Evolutionary conservation across 2,888 invertebrate species (phyloP).

Genomic region (Pyrocoelia pectoralis): DNA sequence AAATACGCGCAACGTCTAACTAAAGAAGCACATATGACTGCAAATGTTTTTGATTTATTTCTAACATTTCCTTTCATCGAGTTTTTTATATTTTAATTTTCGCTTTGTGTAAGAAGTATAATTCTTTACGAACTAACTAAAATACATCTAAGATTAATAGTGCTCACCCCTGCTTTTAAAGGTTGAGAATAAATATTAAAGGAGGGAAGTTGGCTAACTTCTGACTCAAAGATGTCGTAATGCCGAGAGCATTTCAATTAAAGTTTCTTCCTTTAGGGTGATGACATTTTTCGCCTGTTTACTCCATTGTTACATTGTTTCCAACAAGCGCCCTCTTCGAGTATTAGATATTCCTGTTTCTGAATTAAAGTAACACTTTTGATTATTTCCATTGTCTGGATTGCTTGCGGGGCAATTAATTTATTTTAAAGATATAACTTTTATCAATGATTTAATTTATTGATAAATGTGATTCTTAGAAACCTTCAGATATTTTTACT

Average conservation of each 20-base stretch:
- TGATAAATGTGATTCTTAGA: too few relatives aligned
- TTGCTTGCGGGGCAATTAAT: not conserved
- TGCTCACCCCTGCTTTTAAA: slow-evolving; percentile 26
- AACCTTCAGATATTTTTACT: too few relatives aligned
- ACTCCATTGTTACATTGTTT: slow-evolving; percentile 36
- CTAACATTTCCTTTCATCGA: slow-evolving; percentile 10
- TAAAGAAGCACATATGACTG: slow-evolving; percentile 27
- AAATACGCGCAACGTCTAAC: slow-evolving; percentile 27
- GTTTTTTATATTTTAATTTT: slow-evolving; percentile 10
- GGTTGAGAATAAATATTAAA: slow-evolving; percentile 31
- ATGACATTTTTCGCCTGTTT: slow-evolving; percentile 49
- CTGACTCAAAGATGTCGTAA: slow-evolving; percentile 50
- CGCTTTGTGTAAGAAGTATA: not conserved
- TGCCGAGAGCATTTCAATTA: slow-evolving; percentile 54
- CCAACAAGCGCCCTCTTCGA: slow-evolving; percentile 9
- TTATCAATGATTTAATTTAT: too few relatives aligned
- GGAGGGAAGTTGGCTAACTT: slow-evolving; percentile 38
- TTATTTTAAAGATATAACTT: too few relatives aligned
- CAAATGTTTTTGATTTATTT: slow-evolving; percentile 25
- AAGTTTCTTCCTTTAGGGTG: slow-evolving; percentile 48
- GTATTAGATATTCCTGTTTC: slow-evolving; percentile 12
- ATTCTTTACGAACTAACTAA: slow-evolving; percentile 9
- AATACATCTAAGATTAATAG: slow-evolving; percentile 2
- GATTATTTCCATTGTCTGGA: not conserved
- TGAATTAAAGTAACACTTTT: slow-evolving; percentile 2